Conservation (phyloP, 2,888 invertebrate species). For the Pelosia muscerda region DNA sequence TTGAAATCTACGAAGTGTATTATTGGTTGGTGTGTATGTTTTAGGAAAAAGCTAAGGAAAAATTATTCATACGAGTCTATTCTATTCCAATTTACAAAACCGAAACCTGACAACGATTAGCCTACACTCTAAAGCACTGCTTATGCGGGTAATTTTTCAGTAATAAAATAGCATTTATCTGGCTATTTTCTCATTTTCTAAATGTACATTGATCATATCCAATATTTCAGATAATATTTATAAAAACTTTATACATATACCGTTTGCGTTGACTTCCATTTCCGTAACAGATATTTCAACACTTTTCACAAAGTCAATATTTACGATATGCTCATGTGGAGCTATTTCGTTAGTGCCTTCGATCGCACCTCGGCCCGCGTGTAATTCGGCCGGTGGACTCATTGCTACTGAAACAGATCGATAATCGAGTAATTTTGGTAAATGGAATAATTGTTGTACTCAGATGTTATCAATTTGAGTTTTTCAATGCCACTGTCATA, state of each 20-base stretch:
- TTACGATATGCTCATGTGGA: slow-evolving; percentile 17
- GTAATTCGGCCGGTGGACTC: slow-evolving; percentile 27
- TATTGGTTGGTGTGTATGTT: too few relatives aligned
- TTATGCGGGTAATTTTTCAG: too few relatives aligned
- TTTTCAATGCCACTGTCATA: too few relatives aligned
- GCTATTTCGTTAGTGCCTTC: slow-evolving; percentile 13
- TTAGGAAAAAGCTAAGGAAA: too few relatives aligned
- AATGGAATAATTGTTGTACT: slow-evolving; percentile 1
- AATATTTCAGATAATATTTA: slow-evolving; percentile 6
- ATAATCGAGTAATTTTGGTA: slow-evolving; percentile 1
- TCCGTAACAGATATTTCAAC: slow-evolving; percentile 15
- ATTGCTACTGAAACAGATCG: slow-evolving; percentile 23
- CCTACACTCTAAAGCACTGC: too few relatives aligned
- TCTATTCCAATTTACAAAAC: too few relatives aligned
- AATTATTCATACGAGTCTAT: too few relatives aligned
- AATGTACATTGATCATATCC: not conserved
- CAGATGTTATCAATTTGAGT: not conserved
- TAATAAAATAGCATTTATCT: too few relatives aligned
- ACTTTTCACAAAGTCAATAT: slow-evolving; percentile 24
- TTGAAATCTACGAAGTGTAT: too few relatives aligned
- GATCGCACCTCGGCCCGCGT: slow-evolving; percentile 21
- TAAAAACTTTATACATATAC: slow-evolving; percentile 18
- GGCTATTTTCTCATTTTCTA: not conserved
- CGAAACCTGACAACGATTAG: too few relatives aligned
- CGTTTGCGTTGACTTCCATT: slow-evolving; percentile 17